These are phyloP conservation scores for Pseudopodoces humilis DNA, from an alignment of 2,113 vertebrate genomes.

Conservation along the genomic window DNA sequence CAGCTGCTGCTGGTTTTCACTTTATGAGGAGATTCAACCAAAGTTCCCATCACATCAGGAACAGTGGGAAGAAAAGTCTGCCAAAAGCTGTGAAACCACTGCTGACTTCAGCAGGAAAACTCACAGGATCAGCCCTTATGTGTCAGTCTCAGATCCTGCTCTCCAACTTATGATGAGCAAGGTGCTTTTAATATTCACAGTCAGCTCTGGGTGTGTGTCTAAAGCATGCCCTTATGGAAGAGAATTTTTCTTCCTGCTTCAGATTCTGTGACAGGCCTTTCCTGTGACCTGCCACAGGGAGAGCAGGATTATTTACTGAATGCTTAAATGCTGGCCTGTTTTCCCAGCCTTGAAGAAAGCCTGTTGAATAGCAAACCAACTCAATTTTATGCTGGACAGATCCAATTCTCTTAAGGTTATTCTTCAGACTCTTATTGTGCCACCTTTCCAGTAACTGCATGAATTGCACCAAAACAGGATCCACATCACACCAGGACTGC, in stretches of 20 bases:
- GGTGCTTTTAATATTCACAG: background rate
- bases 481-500: background rate
- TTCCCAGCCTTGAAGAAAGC: background rate
- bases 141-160: background rate
- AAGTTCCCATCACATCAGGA: background rate
- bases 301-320: background rate
- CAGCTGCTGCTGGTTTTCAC: background rate
- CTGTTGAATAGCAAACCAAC: background rate
- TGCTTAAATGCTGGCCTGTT: background rate
- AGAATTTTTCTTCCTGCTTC: background rate
- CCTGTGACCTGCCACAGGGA: background rate
- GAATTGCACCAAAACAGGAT: background rate
- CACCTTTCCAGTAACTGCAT: background rate
- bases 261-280: background rate
- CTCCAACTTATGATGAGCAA: background rate
- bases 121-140: background rate
- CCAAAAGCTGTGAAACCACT: background rate
- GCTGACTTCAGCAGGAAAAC: background rate
- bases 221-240: background rate
- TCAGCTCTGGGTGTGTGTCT: background rate
- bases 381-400: background rate
- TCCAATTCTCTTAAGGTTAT: background rate
- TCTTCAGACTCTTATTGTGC: background rate
- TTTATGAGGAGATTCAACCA: background rate
- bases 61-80: background rate